phyloP scores from a whole-genome alignment of 2,888 invertebrate genomes.

The Drosophila silvestris region DNA sequence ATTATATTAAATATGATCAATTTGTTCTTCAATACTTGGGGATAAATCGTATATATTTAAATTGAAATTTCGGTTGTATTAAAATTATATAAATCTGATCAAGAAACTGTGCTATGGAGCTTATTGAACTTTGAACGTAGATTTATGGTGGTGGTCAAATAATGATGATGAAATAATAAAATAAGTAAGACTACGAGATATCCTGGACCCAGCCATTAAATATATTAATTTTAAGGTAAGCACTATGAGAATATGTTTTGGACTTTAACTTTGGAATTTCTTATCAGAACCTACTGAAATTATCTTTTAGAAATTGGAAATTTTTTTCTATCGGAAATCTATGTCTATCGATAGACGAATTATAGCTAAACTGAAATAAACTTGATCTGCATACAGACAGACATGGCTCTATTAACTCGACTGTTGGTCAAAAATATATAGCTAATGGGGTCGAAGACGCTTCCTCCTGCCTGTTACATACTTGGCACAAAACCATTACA shows the following conservation, averaged over 20 bases:
- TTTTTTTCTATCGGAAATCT: not conserved
- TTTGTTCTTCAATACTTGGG: not conserved
- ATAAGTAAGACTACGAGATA: not conserved
- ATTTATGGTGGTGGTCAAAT: not conserved
- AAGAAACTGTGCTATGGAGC: not conserved
- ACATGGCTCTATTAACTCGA: not conserved
- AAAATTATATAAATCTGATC: not conserved
- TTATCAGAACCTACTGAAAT: not conserved
- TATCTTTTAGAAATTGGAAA: not conserved
- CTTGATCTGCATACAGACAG: not conserved
- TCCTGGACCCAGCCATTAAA: accelerated
- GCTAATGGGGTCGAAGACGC: not conserved
- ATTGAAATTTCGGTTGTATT: not conserved
- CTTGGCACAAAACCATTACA: too few species aligned
- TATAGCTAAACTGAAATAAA: not conserved
- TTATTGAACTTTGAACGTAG: not conserved
- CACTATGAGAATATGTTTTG: not conserved
- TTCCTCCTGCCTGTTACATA: not conserved
- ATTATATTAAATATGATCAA: not conserved
- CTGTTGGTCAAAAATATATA: not conserved
- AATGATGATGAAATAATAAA: not conserved
- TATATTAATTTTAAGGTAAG: not conserved
- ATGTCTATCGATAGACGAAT: not conserved
- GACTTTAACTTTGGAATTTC: not conserved
- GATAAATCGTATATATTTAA: not conserved